Percentiles rank a stretch among this genome's conserved stretches.
Evolutionary conservation across 92 coral and sea anemone genomes (phyloP).

Genomic region (Anthopleura xanthogrammica): DNA sequence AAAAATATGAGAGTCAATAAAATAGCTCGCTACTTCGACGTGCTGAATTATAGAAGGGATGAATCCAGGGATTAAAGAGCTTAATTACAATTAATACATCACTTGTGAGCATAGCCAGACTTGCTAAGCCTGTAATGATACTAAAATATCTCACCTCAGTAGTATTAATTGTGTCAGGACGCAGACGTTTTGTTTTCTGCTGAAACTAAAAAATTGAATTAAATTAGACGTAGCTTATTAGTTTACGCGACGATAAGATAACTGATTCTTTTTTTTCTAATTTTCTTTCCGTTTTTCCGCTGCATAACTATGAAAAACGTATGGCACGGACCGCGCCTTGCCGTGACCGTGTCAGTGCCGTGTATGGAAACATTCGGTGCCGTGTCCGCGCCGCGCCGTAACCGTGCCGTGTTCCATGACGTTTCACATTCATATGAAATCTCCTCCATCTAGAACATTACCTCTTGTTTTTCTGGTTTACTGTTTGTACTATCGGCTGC

Average conservation of each 20-base stretch:
- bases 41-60: no score
- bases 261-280: neutral
- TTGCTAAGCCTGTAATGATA: neutral
- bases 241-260: neutral
- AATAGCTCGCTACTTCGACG: no score
- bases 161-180: constrained; percentile 28
- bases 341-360: no score
- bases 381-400: no score
- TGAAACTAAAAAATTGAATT: neutral
- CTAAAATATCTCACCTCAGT: constrained; percentile 26
- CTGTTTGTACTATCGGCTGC: constrained; percentile 5
- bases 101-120: no score
- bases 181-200: constrained; percentile 48
- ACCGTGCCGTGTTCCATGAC: no score
- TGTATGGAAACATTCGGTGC: no score
- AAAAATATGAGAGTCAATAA: neutral
- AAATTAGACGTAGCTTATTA: neutral
- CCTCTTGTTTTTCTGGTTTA: constrained; percentile 12
- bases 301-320: no score
- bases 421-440: no score
- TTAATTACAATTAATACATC: no score
- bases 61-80: no score
- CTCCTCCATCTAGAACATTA: neutral
- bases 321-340: no score
- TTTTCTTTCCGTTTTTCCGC: neutral